Evolutionary conservation across 1,140 invertebrate genomes (phyloP).

Genomic region (Calephelis nemesis): DNA sequence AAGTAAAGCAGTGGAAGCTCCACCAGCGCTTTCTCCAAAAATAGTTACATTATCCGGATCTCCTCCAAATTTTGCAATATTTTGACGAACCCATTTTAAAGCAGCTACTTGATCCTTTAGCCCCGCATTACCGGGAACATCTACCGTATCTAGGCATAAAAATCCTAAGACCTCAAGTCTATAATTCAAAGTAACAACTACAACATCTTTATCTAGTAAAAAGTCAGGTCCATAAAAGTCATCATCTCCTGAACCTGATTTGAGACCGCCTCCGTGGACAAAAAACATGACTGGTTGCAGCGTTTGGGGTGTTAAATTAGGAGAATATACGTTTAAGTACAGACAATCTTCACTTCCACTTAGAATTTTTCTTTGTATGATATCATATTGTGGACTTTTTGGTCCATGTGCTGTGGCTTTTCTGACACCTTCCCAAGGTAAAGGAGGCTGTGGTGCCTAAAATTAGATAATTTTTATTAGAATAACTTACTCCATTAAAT

Average conservation of each 20-base stretch:
- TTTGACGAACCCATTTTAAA: slow-evolving; percentile 52
- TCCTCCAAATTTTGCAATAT: slow-evolving; percentile 84
- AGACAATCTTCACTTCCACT: slow-evolving; percentile 68
- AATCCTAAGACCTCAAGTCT: slow-evolving; percentile 82
- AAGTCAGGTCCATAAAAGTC: slow-evolving; percentile 81
- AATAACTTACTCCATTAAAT: no score
- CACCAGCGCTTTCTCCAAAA: slow-evolving; percentile 87
- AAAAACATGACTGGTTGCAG: slow-evolving; percentile 73
- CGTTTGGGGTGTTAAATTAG: slow-evolving; percentile 40
- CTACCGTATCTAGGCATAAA: slow-evolving; percentile 72
- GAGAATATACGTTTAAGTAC: slow-evolving; percentile 69
- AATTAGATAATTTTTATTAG: slow-evolving; percentile 19
- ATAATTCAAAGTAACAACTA: slow-evolving; percentile 86
- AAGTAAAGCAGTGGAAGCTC: slow-evolving; percentile 54
- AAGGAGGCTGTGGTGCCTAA: slow-evolving; percentile 67
- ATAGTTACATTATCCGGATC: slow-evolving; percentile 86
- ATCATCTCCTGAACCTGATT: slow-evolving; percentile 47
- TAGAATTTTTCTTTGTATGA: slow-evolving; percentile 33
- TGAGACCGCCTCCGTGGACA: slow-evolving; percentile 76
- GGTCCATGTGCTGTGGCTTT: slow-evolving; percentile 42
- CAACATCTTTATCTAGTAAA: slow-evolving; percentile 81
- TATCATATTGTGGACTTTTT: slow-evolving; percentile 48
- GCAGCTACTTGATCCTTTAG: slow-evolving; percentile 64
- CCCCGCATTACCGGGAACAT: slow-evolving; percentile 62
- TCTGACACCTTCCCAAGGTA: slow-evolving; percentile 46